Evolutionary conservation across 1,140 invertebrate species (phyloP), one percentile per base, ranked within the genome.

Genomic region (Chironomus tepperi): DNA sequence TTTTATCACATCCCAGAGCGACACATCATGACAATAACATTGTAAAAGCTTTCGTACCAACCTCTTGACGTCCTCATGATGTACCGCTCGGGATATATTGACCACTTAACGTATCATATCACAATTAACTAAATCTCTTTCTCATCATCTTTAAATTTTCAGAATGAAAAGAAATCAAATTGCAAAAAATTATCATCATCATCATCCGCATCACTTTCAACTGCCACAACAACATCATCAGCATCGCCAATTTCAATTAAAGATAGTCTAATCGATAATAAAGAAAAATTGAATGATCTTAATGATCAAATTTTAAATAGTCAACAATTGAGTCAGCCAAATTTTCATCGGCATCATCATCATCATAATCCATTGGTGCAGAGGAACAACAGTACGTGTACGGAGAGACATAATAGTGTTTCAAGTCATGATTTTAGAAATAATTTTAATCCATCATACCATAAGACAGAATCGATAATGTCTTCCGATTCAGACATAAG

Each of bases 401-500:
- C 65, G 18, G 65, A 70, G 3, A n/a, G 16, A 12, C 47, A 57
- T n/a, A 57, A 57, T 57, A 57, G 47, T 57, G 47, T 57, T n/a
- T 8, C 10, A 9, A 70, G 65, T 70, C 65, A 70, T 70, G 65
- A 70, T 18, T 70, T 70, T 70, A 70, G 65, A 70, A 70, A 21
- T 19, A 70, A 70, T 21, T 70, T 70, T 70, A 70, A 70, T 70
- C 65, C 65, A 19, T 70, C 65, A 70, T 21, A 70, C 3, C 84
- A 86, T 47, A 88, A 88, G 47, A 87, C 89, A 12, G 89, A 91
- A 79, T 93, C 91, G 3, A 92, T 92, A 67, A 81, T 93, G 75
- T 93, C 91, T 0, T 91, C 91, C 74, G 91, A 92, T 83, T 93
- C 90, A 76, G 91, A 93, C 82, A 93, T 94, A 78, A 86, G 92